Base-by-base conservation (phyloP, 2,797 vertebrate genomes). In the Salmo trutta region DNA sequence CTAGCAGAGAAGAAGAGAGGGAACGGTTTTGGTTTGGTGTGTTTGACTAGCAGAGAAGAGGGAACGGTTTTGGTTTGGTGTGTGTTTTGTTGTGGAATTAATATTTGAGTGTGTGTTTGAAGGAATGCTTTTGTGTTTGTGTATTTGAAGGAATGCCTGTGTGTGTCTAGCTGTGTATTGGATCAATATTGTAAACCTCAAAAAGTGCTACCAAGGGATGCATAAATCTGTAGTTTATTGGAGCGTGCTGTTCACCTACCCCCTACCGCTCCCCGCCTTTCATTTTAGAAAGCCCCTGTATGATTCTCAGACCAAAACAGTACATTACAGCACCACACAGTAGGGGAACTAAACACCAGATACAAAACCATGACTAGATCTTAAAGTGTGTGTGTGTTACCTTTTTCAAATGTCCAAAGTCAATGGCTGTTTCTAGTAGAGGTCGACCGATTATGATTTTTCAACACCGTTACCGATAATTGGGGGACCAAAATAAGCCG, bases 121-220 rank as follows among this genome's bases (percentile, higher is more conserved):
- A 41, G 52, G 24, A 52, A 27, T 68, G 10, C 17, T 8, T 65
- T 33, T 67, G 68, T 51, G 14, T 56, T 4, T 27, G 51, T 53
- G 52, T 29, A 5, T 41, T n/a, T 71, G 36, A 56, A 56, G 52
- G 24, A 52, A 27, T 68, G 17, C 17, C 0, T 65, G 21, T 6
- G 14, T 71, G 19, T 56, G 51, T 56, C 64, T 75, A 14, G 56
- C 56, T 71, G 4, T 71, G 16, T 62, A 6, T 71, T 54, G 2
- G 52, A 73, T 73, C 27, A 56, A 29, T 77, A 19, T 72, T 51
- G 36, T 29, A 14, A 62, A 70, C 56, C 41, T 75, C 16, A 4
- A 52, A 54, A 74, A 78, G 64, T 74, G 64, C 47, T 73, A 17
- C 27, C 51, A 56, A 51, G 72, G 29, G 77, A 56, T 68, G 64